Conservation (phyloP, 2,888 invertebrate genomes). For the Microchrysa polita region DNA sequence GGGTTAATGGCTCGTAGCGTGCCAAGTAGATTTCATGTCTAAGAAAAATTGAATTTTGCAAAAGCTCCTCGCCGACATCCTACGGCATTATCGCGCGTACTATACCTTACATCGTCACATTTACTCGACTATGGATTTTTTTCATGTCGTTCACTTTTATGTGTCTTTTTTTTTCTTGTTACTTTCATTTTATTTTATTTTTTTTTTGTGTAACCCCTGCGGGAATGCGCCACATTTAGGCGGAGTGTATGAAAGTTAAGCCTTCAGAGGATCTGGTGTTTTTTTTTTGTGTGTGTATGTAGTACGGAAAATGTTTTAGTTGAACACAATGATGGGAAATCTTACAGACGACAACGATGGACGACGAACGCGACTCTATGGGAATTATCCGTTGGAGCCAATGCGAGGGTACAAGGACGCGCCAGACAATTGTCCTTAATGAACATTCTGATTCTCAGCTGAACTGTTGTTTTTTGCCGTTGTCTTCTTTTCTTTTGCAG, state of each 20-base stretch:
- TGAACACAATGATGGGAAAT: neutral
- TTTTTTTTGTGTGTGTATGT: neutral
- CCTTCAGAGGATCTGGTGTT: neutral
- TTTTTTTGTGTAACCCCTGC: neutral
- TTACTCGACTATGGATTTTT: neutral
- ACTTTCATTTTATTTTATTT: conserved; percentile 9
- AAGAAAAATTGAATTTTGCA: conserved; percentile 31
- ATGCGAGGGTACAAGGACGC: too few species aligned
- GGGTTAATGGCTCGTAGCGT: conserved; percentile 38
- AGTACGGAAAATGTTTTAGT: neutral
- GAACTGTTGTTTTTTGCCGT: too few species aligned
- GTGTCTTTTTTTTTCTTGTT: neutral
- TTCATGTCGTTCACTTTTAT: neutral
- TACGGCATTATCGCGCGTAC: too few species aligned
- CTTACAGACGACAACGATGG: too few species aligned
- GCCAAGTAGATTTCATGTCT: conserved; percentile 31
- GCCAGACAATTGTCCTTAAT: too few species aligned
- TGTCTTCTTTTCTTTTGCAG: too few species aligned
- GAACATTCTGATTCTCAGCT: too few species aligned
- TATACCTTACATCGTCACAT: too few species aligned
- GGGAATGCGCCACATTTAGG: conserved; percentile 5
- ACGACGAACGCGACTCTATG: too few species aligned
- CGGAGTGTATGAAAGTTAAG: neutral
- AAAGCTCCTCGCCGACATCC: neutral
- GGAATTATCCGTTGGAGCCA: too few species aligned